Percentiles rank a stretch among this genome's conserved stretches.
These are phyloP conservation scores for Cervus canadensis DNA, from an alignment of 2,113 vertebrate genomes.

Conservation along the genomic window DNA sequence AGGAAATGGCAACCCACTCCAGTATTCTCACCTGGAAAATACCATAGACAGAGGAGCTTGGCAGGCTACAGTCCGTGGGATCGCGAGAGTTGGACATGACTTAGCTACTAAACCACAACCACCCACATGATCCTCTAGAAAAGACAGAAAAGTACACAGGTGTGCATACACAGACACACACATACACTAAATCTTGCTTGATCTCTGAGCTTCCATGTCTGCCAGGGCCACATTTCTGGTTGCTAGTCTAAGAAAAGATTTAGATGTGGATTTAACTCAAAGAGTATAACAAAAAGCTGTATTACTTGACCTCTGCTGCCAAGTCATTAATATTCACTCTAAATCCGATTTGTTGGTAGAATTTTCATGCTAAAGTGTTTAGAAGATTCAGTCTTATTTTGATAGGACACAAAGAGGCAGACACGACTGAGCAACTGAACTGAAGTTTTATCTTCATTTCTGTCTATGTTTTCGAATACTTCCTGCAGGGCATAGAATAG, in stretches of 20 bases:
- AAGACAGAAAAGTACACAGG: rapidly evolving
- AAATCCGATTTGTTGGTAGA: not conserved
- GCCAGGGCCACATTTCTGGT: not conserved
- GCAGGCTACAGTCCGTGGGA: not conserved
- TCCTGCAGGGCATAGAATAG: not conserved
- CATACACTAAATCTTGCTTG: not conserved
- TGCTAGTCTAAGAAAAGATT: conserved; percentile 2
- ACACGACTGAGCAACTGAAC: not conserved
- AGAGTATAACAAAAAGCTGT: not conserved
- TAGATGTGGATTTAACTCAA: not conserved
- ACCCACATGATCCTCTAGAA: not conserved
- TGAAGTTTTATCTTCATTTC: conserved; percentile 4
- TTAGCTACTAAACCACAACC: not conserved
- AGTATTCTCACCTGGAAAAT: not conserved
- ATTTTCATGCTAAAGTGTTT: not conserved
- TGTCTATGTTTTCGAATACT: not conserved
- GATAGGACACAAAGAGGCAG: not conserved
- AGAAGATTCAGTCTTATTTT: not conserved
- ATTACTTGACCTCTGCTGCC: conserved; percentile 21
- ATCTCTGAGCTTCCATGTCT: not conserved
- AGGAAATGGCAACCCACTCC: not conserved
- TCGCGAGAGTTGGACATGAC: rapidly evolving
- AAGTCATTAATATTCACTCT: not conserved
- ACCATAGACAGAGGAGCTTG: not conserved
- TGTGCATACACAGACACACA: not conserved